phyloP scores from a whole-genome alignment of 23 tunicate species.

The Botrylloides violaceus region DNA sequence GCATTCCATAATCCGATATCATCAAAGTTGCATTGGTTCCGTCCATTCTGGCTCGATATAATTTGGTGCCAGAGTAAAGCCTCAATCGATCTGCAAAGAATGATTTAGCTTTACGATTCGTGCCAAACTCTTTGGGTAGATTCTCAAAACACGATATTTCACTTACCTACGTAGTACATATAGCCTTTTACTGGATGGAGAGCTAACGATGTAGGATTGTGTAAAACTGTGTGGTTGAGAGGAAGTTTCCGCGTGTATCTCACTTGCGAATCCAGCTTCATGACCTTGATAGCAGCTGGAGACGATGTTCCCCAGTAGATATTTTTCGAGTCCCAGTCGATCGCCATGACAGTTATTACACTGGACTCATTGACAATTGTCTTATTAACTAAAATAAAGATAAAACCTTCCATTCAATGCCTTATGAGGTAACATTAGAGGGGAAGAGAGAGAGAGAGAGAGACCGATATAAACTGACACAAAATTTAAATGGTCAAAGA shows the following conservation, averaged over 20 bases:
- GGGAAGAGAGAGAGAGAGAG: no score
- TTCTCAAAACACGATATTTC: background rate
- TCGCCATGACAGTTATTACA: constrained; percentile 7
- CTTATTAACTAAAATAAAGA: constrained; percentile 3
- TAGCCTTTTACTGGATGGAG: constrained; percentile 13
- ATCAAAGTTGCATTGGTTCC: constrained; percentile 16
- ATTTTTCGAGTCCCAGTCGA: constrained; percentile 51
- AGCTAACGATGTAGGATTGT: constrained; percentile 7
- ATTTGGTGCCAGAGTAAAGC: background rate
- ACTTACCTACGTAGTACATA: constrained; percentile 13
- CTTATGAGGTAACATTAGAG: no score
- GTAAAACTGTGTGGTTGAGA: background rate
- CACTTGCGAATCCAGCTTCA: background rate
- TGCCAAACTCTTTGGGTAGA: no score
- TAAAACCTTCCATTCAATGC: no score
- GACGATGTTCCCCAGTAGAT: constrained; percentile 27
- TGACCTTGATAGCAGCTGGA: constrained; percentile 20
- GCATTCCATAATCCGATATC: background rate
- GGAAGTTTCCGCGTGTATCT: constrained; percentile 10
- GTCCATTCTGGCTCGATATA: background rate
- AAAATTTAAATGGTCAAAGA: no score
- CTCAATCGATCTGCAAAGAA: background rate
- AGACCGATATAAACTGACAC: no score
- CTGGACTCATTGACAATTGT: constrained; percentile 7
- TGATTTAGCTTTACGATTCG: no score